Conservation (phyloP, 35 echinoderm and acorn worm genomes). For the Nesometra sesokonis region DNA sequence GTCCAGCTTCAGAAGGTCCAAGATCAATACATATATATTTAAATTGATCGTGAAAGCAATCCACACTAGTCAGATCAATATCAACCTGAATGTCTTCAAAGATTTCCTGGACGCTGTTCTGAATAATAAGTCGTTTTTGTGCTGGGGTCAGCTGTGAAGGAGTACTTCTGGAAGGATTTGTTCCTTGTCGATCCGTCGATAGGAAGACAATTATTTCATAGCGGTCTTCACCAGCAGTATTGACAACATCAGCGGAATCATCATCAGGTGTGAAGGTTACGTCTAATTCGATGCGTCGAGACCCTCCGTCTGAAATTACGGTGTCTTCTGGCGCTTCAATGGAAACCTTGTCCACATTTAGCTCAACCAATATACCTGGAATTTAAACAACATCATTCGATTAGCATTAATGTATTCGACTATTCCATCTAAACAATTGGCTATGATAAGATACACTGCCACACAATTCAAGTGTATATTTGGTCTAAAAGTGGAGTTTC, state of each 20-base stretch:
- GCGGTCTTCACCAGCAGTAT: constrained; percentile 17
- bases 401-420: too few species aligned
- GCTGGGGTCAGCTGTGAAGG: neutral
- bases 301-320: neutral
- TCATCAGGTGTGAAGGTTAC: constrained; percentile 1
- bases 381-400: neutral
- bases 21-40: constrained; percentile 13
- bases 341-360: constrained; percentile 13
- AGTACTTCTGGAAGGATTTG: neutral
- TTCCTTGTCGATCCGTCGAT: neutral
- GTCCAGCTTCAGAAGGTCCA: neutral
- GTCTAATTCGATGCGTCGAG: neutral
- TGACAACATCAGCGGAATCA: constrained; percentile 16
- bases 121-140: constrained; percentile 1
- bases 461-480: too few species aligned
- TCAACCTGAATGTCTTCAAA: neutral
- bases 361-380: constrained; percentile 4
- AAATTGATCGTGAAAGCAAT: neutral
- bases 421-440: too few species aligned
- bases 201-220: constrained; percentile 22
- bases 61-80: constrained; percentile 11
- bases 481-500: too few species aligned
- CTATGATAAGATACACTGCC: too few species aligned
- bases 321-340: neutral
- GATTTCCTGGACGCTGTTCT: neutral